phyloP scores from a whole-genome alignment of 1,140 invertebrate genomes.

The Drosophila sturtevanti region DNA sequence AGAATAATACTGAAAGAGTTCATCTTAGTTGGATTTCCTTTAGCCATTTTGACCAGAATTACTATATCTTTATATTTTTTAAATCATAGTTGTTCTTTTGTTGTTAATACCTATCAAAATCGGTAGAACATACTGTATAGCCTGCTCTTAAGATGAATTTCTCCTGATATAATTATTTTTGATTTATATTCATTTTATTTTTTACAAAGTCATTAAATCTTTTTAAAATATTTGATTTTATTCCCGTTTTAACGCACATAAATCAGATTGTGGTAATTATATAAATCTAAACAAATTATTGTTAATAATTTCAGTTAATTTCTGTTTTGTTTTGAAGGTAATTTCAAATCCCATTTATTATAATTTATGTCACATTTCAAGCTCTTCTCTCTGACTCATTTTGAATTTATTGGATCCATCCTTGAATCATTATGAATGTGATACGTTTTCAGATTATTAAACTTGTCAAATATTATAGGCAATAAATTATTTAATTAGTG shows the following conservation, averaged over 20 bases:
- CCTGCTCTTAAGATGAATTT: neutral
- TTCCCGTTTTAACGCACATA: neutral
- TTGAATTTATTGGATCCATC: neutral
- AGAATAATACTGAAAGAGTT: too few relatives aligned
- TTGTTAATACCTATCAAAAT: too few relatives aligned
- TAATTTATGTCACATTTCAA: slow-evolving; percentile 8
- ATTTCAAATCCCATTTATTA: slow-evolving; percentile 12
- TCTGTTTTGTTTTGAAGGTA: neutral
- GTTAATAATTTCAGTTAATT: neutral
- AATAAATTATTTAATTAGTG: slow-evolving; percentile 78
- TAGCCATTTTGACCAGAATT: too few relatives aligned
- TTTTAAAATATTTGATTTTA: neutral
- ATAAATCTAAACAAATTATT: slow-evolving; percentile 8
- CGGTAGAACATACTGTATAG: too few relatives aligned
- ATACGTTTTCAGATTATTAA: slow-evolving; percentile 20
- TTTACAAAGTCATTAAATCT: neutral
- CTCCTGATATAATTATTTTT: neutral
- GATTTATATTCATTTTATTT: neutral
- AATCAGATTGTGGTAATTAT: neutral
- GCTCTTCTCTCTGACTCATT: slow-evolving; percentile 1
- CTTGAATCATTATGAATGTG: slow-evolving; percentile 15
- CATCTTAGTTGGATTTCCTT: too few relatives aligned
- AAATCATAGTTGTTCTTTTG: too few relatives aligned
- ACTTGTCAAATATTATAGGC: slow-evolving; percentile 8
- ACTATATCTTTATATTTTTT: too few relatives aligned